Evolutionary conservation across 2,888 invertebrate genomes (phyloP), one percentile per base, ranked within the genome.

Genomic region (Caenorhabditis sp.): DNA sequence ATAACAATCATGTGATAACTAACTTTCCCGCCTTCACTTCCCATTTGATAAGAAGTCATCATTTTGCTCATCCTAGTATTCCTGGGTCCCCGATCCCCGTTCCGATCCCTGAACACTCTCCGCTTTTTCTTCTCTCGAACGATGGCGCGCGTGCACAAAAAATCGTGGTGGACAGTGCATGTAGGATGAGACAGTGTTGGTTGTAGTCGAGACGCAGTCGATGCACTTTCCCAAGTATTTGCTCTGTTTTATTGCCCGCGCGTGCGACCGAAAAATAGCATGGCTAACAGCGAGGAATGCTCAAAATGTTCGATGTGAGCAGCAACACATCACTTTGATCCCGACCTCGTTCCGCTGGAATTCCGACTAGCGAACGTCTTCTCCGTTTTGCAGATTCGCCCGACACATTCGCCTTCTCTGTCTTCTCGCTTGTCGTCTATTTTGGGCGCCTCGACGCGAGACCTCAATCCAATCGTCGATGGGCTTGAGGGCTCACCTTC

Each of bases 81-180:
- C n/a, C n/a, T n/a, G n/a, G n/a, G n/a, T n/a, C n/a, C n/a, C n/a
- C n/a, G n/a, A 35, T 35, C 5, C 40, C 53, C 26, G 26, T 11
- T 62, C 53, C 28, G n/a, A 18, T 22, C 37, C 35, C 24, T 50
- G 24, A 9, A 15, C 60, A 18, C 37, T 28, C 28, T 5, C 60
- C 26, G 40, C 68, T 37, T 32, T 28, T 35, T 56, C 15, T 47
- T 47, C 69, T 20, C 55, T 47, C 69, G 50, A 55, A 61, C 44
- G 61, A 69, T 77, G 68, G 77, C 77, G 77, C 76, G 56, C 69
- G 69, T 77, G 68, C 69, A 77, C 77, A 77, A 77, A 68, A 77
- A 69, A 76, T 76, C 76, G 76, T 76, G 76, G 76, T 76, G 76
- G 76, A 76, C 76, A 76, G 76, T 76, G 76, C 76, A 76, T 76